Evolutionary conservation across 2,888 invertebrate genomes (phyloP).

Genomic region (Malachius bipustulatus): DNA sequence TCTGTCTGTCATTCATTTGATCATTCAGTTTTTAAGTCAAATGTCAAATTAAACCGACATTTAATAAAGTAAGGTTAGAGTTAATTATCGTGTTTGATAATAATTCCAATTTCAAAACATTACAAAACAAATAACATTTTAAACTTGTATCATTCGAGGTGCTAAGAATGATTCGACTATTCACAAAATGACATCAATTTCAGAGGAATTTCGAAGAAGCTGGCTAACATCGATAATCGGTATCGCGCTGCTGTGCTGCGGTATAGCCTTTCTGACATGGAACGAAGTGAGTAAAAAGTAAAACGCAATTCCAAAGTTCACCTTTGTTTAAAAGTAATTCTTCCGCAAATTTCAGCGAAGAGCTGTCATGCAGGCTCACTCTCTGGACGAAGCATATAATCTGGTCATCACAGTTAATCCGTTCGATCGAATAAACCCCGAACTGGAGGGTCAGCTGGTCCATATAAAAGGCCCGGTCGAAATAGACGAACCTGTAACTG

Average conservation of each 20-base stretch:
- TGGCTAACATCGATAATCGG: constrained; percentile 66
- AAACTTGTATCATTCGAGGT: too few relatives aligned
- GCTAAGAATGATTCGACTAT: too few relatives aligned
- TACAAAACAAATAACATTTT: too few relatives aligned
- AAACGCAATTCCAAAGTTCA: too few relatives aligned
- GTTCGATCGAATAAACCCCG: constrained; percentile 38
- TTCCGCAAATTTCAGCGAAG: constrained; percentile 62
- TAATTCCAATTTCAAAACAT: too few relatives aligned
- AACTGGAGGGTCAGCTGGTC: constrained; percentile 63
- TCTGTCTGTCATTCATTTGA: too few relatives aligned
- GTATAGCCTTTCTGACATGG: constrained; percentile 65
- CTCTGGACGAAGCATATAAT: constrained; percentile 65
- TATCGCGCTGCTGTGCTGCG: constrained; percentile 49
- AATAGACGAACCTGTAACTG: constrained; percentile 70
- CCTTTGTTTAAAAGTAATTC: too few relatives aligned
- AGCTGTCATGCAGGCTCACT: constrained; percentile 67
- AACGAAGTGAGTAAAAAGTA: constrained; percentile 57
- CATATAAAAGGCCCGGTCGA: constrained; percentile 64
- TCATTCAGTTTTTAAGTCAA: too few relatives aligned
- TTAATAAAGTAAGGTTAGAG: too few relatives aligned
- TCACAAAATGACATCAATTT: constrained; percentile 23
- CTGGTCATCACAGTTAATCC: constrained; percentile 42
- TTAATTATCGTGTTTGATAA: too few relatives aligned
- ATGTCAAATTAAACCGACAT: too few relatives aligned
- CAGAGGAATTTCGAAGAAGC: constrained; percentile 51